Base-by-base conservation (phyloP, 1,140 invertebrate species). In the Xylocopa sonorina region DNA sequence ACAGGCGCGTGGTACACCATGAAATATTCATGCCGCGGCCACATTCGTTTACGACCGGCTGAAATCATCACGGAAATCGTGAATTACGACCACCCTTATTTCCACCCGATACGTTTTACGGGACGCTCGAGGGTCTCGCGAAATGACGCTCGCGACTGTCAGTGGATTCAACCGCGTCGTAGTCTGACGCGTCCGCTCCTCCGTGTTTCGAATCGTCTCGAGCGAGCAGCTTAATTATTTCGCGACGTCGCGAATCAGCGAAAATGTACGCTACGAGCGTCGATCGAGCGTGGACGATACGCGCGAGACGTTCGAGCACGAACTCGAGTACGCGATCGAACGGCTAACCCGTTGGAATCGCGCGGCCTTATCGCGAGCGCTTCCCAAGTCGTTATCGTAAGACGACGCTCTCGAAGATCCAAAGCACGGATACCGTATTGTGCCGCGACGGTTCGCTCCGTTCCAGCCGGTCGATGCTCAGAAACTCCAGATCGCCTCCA, bases 11-110 rank as follows among this genome's bases (percentile, higher is more conserved):
- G 66, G 80, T 88, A 86, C 77, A 88, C 81, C 85, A 90, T 90
- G 88, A 87, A 90, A 90, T 90, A 90, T 90, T 90, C 88, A 90
- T 89, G 83, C 63, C 64, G 75, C 50, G 6, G 64, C 73, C 81
- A 75, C 80, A 75, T 71, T 84, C 87, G 87, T 84, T 88, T 88
- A 84, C 79, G 80, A 58, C 74, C 78, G 51, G 50, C 78, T 81
- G 83, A 87, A 89, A 88, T 86, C 81, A 88, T 88, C 81, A 76
- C 81, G 82, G 81, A 84, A 87, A 89, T 89, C 81, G 82, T 85
- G 82, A 87, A 87, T 88, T 75, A 51, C 48, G 55, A 32, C 21
- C 41, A 58, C 32, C 53, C 57, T 60, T 46, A 21, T 67, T 53
- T 14, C 34, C 50, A 16, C 2, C 14, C 18, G 10, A 10, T n/a